Base-by-base conservation (phyloP, 2,888 invertebrate species). In the Sarcophaga rosellei region DNA sequence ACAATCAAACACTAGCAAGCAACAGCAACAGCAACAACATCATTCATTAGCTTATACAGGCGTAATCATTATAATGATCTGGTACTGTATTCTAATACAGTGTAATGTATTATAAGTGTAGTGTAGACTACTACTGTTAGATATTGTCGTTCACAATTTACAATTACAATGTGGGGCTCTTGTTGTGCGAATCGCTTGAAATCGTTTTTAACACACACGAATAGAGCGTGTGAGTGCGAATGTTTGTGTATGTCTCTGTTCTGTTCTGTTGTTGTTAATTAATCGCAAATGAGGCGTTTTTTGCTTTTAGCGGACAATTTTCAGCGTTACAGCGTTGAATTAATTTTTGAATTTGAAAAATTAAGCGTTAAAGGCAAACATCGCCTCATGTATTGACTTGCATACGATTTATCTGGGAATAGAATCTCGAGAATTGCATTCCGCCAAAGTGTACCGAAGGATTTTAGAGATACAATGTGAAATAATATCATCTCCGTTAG, bases 221-320 rank as follows among this genome's bases (percentile, higher is more conserved):
- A 45, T 12, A 12, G 63, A 63, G 12, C 44, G 72, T 73, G 35
- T 81, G 69, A 4, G 53, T 53, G 47, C 15, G 2, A 20, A 21
- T 72, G 59, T 76, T 69, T 84, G 78, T 82, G 12, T 53, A 4
- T 53, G 78, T 70, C 77, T 74, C 76, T 87, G 83, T 35, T 74
- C 73, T 87, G 83, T 35, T 35, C 35, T 35, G 53, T 15, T 47
- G 47, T 77, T 81, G 82, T 87, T 86, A 86, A 84, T 87, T 84
- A 86, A 85, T 80, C 81, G 65, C 68, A 83, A 85, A 85, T 88
- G 85, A 84, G 86, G 72, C 86, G 86, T 84, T 77, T 86, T 88
- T 15, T 35, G 35, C 2, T 35, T 88, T 86, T 79, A 81, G 78
- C 79, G 63, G 73, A 83, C 85, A 76, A 76, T 74, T 74, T 82